Evolutionary conservation across 2,888 invertebrate species (phyloP).

Genomic region (Conchocele bisecta): DNA sequence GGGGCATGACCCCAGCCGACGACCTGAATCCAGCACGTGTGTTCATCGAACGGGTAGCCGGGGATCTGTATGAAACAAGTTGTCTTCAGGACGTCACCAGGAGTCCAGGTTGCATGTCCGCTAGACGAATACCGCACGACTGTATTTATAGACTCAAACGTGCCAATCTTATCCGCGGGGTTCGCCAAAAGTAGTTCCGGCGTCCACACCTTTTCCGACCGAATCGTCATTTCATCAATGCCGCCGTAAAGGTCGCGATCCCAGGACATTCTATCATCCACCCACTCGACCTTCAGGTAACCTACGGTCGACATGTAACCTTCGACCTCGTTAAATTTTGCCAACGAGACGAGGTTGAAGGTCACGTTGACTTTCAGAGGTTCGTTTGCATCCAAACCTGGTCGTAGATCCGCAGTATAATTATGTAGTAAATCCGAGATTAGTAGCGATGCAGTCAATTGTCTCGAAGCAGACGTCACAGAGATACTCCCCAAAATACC

Average conservation of each 20-base stretch:
- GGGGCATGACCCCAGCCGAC: background rate
- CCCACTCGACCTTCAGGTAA: background rate
- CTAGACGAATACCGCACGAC: background rate
- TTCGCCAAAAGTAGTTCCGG: background rate
- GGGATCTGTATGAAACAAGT: background rate
- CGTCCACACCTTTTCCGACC: background rate
- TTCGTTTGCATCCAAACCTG: background rate
- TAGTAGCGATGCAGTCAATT: too few relatives aligned
- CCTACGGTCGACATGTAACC: constrained; percentile 6
- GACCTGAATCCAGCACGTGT: background rate
- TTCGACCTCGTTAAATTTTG: constrained; percentile 5
- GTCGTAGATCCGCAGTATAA: background rate
- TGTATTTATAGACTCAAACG: background rate
- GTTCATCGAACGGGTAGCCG: constrained; percentile 3
- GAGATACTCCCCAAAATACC: too few relatives aligned
- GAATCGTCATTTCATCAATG: background rate
- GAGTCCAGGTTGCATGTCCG: background rate
- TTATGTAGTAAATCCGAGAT: too few relatives aligned
- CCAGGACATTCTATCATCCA: constrained; percentile 4
- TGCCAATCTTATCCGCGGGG: background rate
- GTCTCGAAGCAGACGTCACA: too few relatives aligned
- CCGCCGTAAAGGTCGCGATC: background rate
- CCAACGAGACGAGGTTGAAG: background rate
- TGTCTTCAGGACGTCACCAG: background rate
- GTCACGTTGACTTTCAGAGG: background rate